These are phyloP conservation scores for Capitulum mitella DNA, from an alignment of 2,888 invertebrate species.

Conservation along the genomic window DNA sequence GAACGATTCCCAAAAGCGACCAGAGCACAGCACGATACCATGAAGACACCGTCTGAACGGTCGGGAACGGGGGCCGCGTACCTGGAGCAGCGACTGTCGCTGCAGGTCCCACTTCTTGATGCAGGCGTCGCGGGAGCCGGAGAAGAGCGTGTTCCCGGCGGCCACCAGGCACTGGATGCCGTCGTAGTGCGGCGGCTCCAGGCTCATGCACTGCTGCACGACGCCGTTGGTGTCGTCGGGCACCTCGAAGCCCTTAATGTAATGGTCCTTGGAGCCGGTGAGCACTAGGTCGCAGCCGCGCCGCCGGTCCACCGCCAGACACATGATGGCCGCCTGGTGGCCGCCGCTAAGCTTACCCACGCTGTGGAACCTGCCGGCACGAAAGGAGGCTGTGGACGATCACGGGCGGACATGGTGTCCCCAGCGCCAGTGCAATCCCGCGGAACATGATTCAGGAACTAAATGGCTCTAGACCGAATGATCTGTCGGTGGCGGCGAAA, in stretches of 20 bases:
- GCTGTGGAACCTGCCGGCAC: slow-evolving; percentile 52
- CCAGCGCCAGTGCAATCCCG: no score
- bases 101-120: slow-evolving; percentile 74
- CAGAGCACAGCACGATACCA: no score
- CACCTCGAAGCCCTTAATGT: slow-evolving; percentile 58
- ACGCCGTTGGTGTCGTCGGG: slow-evolving; percentile 46
- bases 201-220: slow-evolving; percentile 54
- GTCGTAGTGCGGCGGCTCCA: slow-evolving; percentile 83
- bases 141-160: slow-evolving; percentile 60
- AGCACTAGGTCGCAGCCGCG: slow-evolving; percentile 57
- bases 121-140: slow-evolving; percentile 75
- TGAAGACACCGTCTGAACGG: no score
- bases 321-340: slow-evolving; percentile 78
- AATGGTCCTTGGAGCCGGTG: slow-evolving; percentile 79
- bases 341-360: slow-evolving; percentile 67
- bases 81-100: slow-evolving; percentile 31
- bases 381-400: no score
- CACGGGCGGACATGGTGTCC: no score
- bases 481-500: no score
- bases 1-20: no score
- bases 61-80: background rate
- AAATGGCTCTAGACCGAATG: no score
- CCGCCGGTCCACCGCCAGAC: slow-evolving; percentile 57
- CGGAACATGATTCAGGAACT: no score
- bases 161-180: slow-evolving; percentile 73